Conservation (phyloP, 2,797 vertebrate genomes). For the Lophotriccus pileatus region DNA sequence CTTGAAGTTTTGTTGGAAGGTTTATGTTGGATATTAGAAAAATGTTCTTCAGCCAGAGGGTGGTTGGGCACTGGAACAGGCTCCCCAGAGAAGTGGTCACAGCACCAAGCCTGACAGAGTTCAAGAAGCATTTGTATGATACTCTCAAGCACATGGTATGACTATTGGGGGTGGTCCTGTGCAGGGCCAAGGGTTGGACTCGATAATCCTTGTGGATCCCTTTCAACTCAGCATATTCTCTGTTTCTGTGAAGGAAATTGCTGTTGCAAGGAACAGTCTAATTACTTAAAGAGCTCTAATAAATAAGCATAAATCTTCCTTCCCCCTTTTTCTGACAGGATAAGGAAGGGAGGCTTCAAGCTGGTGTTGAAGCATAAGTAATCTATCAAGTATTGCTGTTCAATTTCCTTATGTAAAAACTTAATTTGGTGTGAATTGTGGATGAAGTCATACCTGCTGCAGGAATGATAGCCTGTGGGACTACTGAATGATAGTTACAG, state of each 20-base stretch:
- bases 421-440: constrained; percentile 1
- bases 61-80: neutral
- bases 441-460: neutral
- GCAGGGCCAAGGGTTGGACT: neutral
- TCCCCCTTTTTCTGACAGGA: neutral
- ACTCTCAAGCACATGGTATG: neutral
- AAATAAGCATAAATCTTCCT: neutral
- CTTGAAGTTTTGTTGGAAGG: neutral
- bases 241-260: neutral
- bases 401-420: neutral
- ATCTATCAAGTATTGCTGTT: neutral
- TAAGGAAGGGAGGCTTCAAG: neutral
- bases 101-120: neutral
- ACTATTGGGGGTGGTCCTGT: neutral
- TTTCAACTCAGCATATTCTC: neutral
- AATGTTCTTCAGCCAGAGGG: neutral
- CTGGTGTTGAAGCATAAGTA: neutral
- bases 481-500: neutral
- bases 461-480: neutral
- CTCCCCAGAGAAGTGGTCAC: neutral
- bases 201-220: neutral
- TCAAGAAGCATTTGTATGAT: neutral
- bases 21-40: neutral
- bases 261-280: neutral
- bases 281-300: neutral